Evolutionary conservation across 1,140 invertebrate species (phyloP), one percentile per base, ranked within the genome.

Genomic region (Belonocnema kinseyi): DNA sequence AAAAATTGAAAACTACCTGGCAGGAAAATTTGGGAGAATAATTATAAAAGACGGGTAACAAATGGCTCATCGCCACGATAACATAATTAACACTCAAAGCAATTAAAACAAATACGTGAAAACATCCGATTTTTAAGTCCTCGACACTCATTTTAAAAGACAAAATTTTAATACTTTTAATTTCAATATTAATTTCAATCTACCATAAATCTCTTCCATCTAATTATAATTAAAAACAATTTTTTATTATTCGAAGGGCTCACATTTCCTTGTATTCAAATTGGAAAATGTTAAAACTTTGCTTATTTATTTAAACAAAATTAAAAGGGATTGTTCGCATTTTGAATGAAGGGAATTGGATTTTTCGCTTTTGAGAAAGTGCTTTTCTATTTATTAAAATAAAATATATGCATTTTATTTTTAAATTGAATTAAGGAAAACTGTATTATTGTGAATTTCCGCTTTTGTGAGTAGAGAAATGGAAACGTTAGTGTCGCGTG

Each of bases 1-100:
- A 56, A 72, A 72, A 58, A 73, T 51, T n/a, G 72, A 50, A 82
- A 50, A 82, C 85, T 83, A 92, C 92, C 87, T 90, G 84, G 77
- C 93, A 93, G 76, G 90, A 88, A 82, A 92, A 92, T 46, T 91
- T 87, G n/a, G 90, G 91, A 4, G 91, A 90, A 50, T 89, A 88
- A 56, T 89, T 90, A 77, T 92, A 91, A 77, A 92, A 91, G 7
- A 86, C 80, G 21, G 91, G 87, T 11, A 92, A 77, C 33, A 91
- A 84, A 73, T 93, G 90, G 82, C 91, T 92, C 82, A 93, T 91
- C 0, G 88, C 86, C 1, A 93, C 90, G 40, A 91, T 91, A n/a
- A 91, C 85, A 77, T 92, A 91, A 83, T 92, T 92, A 61, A 91
- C 85, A n/a, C 88, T 88, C 5, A 93, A 75, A 0, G 93, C 78